Evolutionary conservation across 92 coral and sea anemone genomes (phyloP).

Genomic region (Paragorgia papillata): DNA sequence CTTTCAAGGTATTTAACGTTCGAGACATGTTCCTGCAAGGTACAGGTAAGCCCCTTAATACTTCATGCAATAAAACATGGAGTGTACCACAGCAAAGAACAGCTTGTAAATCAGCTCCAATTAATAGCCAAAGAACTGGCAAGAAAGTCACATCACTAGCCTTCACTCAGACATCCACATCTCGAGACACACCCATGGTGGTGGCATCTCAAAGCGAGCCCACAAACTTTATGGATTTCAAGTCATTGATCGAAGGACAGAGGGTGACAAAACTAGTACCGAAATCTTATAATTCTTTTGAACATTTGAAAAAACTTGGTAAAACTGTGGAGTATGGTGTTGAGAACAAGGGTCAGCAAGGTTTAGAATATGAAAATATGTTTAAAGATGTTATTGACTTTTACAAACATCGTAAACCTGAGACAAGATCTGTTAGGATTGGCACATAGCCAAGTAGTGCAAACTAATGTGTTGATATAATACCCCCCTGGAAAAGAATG

Average conservation of each 20-base stretch:
- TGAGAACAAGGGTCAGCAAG: not conserved
- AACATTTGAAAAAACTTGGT: not conserved
- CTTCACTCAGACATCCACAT: not conserved
- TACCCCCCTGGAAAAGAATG: too few species aligned
- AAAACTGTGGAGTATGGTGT: not conserved
- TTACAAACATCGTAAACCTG: slow-evolving; percentile 4
- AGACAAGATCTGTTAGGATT: slow-evolving; percentile 3
- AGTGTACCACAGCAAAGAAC: slow-evolving; percentile 5
- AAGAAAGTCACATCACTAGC: not conserved
- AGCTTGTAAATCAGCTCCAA: slow-evolving; percentile 22
- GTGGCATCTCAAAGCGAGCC: not conserved
- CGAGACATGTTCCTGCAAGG: slow-evolving; percentile 20
- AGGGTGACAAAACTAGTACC: too few species aligned
- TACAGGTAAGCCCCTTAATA: slow-evolving; percentile 30
- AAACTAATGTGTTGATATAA: too few species aligned
- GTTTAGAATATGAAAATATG: slow-evolving; percentile 11
- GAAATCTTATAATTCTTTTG: not conserved
- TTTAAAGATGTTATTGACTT: slow-evolving; percentile 27
- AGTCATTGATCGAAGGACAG: not conserved
- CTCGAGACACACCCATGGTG: not conserved
- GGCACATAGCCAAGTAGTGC: not conserved
- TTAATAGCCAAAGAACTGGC: not conserved
- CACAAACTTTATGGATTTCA: not conserved
- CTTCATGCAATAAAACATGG: slow-evolving; percentile 20
- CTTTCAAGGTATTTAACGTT: slow-evolving; percentile 3